These are phyloP conservation scores for Homarus americanus DNA, from an alignment of 1,140 invertebrate genomes.

Conservation along the genomic window DNA sequence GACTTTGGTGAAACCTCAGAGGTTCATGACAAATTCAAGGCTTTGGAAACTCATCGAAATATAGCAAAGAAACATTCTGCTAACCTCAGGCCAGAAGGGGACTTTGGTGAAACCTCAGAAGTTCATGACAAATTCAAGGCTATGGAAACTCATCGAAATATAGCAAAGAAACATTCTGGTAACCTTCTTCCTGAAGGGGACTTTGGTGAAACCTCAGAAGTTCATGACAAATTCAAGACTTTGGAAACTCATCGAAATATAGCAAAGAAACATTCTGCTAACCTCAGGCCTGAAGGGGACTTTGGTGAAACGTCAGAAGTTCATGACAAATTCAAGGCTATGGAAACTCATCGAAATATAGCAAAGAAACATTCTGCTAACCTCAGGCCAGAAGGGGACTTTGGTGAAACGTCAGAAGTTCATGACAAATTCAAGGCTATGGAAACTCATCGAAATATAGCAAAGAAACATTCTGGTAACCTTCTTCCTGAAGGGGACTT, in stretches of 20 bases:
- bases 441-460: conserved; percentile 13
- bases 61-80: conserved; percentile 51
- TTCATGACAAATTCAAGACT: conserved; percentile 29
- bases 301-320: conserved; percentile 41
- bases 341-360: conserved; percentile 15
- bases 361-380: conserved; percentile 5
- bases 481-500: conserved; percentile 12
- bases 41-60: not conserved
- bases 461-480: not conserved
- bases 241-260: conserved; percentile 28
- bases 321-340: not conserved
- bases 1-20: conserved; percentile 38
- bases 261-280: conserved; percentile 25
- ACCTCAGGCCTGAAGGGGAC: conserved; percentile 22
- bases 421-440: conserved; percentile 9
- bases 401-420: conserved; percentile 12
- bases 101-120: conserved; percentile 46
- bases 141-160: conserved; percentile 32
- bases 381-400: not conserved
- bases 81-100: conserved; percentile 23
- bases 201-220: conserved; percentile 37
- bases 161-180: conserved; percentile 23
- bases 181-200: conserved; percentile 21
- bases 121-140: conserved; percentile 18
- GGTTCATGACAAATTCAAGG: conserved; percentile 26